A percentile compares a stretch with the other conserved stretches of the same genome.
phyloP scores from a whole-genome alignment of 2,888 invertebrate species.

The Caenorhabditis sp. region DNA sequence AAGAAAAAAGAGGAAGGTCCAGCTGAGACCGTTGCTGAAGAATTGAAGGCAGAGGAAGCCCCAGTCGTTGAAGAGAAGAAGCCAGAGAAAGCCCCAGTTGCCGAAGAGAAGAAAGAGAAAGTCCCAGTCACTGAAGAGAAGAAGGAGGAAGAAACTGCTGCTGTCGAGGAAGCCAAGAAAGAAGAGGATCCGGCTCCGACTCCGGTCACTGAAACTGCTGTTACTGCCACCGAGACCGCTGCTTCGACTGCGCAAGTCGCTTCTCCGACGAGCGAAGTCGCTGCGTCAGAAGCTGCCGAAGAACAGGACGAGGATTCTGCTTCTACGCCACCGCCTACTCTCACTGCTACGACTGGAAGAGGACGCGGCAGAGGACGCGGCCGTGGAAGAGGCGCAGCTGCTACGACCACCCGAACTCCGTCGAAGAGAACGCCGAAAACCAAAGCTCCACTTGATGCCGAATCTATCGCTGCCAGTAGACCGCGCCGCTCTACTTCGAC shows the following conservation, averaged over 20 bases:
- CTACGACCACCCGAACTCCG: conserved; percentile 18
- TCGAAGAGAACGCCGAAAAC: conserved; percentile 41
- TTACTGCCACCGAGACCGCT: neutral
- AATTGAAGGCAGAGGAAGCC: conserved; percentile 12
- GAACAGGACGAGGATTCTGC: conserved; percentile 36
- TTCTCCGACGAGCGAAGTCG: conserved; percentile 14
- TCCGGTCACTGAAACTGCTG: no score
- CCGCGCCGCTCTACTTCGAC: conserved; percentile 75
- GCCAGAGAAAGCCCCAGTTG: conserved; percentile 3
- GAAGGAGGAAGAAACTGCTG: conserved; percentile 2
- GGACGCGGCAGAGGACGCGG: conserved; percentile 65
- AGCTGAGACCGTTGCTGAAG: neutral
- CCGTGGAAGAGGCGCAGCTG: conserved; percentile 60
- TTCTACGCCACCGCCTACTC: no score
- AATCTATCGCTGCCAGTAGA: conserved; percentile 69
- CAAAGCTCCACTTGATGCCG: conserved; percentile 49
- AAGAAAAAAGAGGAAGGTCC: conserved; percentile 14
- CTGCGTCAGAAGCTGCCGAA: conserved; percentile 7
- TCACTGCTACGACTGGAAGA: conserved; percentile 40
- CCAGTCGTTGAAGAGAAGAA: conserved; percentile 26
- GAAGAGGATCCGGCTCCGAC: conserved; percentile 9
- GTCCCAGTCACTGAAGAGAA: neutral
- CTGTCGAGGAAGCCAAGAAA: neutral
- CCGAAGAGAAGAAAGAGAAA: conserved; percentile 25
- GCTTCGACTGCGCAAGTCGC: neutral